Conservation (phyloP, 2,888 invertebrate genomes). For the Incurvaria masculella region DNA sequence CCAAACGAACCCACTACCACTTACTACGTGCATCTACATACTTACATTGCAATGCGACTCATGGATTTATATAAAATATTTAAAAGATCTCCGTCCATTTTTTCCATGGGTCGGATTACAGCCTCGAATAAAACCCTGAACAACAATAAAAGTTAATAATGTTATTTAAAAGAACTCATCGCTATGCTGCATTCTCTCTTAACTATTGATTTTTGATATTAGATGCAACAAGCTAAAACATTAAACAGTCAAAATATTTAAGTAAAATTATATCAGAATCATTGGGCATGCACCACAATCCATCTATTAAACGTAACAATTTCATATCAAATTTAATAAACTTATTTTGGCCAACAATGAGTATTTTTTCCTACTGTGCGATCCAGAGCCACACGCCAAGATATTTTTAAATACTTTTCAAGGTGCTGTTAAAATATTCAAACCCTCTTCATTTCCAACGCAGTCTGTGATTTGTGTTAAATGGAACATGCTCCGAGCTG, state of each 20-base stretch:
- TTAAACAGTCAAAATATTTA: neutral
- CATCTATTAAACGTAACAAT: neutral
- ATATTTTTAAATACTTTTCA: neutral
- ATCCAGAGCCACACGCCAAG: neutral
- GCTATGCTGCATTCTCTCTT: neutral
- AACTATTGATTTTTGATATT: neutral
- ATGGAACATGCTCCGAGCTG: slow-evolving; percentile 51
- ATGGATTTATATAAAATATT: no score
- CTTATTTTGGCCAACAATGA: no score
- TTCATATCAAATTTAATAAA: no score
- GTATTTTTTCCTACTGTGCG: neutral
- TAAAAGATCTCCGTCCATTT: no score
- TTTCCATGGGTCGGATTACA: neutral
- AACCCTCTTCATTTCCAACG: neutral
- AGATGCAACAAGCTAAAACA: neutral
- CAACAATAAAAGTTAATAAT: neutral
- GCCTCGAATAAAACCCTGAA: no score
- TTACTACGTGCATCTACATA: neutral
- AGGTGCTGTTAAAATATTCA: neutral
- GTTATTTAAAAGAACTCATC: neutral
- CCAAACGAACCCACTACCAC: slow-evolving; percentile 10
- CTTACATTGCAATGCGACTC: neutral
- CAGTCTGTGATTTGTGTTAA: neutral
- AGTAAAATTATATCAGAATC: neutral
- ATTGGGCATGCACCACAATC: neutral